Evolutionary conservation across 2,888 invertebrate species (phyloP).

Genomic region (Lymantria dispar): DNA sequence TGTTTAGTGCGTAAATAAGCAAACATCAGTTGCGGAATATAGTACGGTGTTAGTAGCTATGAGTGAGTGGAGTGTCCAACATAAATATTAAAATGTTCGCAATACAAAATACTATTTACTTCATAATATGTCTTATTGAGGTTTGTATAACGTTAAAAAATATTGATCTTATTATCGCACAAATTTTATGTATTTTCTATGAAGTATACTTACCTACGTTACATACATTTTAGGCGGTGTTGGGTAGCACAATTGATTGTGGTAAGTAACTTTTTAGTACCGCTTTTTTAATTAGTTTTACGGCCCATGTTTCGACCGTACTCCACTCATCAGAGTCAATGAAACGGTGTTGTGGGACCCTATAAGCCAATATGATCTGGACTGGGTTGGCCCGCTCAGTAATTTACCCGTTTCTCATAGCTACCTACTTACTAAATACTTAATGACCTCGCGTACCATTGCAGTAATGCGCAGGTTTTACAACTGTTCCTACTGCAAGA

Average conservation of each 20-base stretch:
- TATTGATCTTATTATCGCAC: slow-evolving; percentile 11
- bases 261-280: slow-evolving; percentile 40
- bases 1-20: slow-evolving; percentile 53
- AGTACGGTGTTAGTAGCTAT: slow-evolving; percentile 43
- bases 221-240: slow-evolving; percentile 52
- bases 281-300: too few relatives aligned
- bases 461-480: too few relatives aligned
- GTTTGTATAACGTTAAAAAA: slow-evolving; percentile 39
- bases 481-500: too few relatives aligned
- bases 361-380: too few relatives aligned
- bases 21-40: slow-evolving; percentile 38
- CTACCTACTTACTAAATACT: too few relatives aligned
- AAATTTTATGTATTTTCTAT: slow-evolving; percentile 15
- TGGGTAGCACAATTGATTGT: slow-evolving; percentile 39
- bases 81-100: slow-evolving; percentile 34
- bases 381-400: too few relatives aligned
- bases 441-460: too few relatives aligned
- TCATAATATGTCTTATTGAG: slow-evolving; percentile 39
- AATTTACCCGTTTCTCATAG: too few relatives aligned
- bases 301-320: too few relatives aligned
- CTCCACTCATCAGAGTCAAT: too few relatives aligned
- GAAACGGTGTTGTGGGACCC: too few relatives aligned
- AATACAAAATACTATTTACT: slow-evolving; percentile 25
- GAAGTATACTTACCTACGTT: too few relatives aligned
- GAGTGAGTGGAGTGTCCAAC: slow-evolving; percentile 40